These are phyloP conservation scores for Astropecten irregularis DNA, from an alignment of 53 echinoderm and acorn worm genomes.

Conservation along the genomic window DNA sequence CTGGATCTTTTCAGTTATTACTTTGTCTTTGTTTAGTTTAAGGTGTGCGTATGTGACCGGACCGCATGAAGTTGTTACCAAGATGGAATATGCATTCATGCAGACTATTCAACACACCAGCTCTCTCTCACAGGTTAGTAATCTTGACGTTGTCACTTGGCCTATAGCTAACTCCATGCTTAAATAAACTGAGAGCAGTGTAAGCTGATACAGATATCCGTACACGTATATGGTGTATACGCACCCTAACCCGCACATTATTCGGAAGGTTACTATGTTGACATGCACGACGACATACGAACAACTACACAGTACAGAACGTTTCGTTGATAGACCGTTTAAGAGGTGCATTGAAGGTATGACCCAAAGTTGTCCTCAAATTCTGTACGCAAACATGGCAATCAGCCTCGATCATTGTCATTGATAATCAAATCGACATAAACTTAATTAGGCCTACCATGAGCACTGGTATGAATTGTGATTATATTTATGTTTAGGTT, in stretches of 20 bases:
- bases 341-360: neutral
- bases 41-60: slow-evolving; percentile 76
- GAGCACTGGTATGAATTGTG: neutral
- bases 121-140: slow-evolving; percentile 60
- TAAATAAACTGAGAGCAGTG: neutral
- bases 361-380: neutral
- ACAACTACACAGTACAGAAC: neutral
- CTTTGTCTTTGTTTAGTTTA: slow-evolving; percentile 42
- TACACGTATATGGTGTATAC: neutral
- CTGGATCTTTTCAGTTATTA: too few relatives aligned
- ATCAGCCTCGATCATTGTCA: neutral
- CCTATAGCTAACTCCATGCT: too few relatives aligned
- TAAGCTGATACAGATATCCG: neutral
- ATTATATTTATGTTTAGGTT: slow-evolving; percentile 19
- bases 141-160: too few relatives aligned
- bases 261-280: neutral
- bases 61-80: slow-evolving; percentile 55
- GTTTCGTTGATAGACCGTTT: neutral
- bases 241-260: neutral
- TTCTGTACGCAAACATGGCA: neutral
- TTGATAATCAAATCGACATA: neutral
- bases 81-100: slow-evolving; percentile 55
- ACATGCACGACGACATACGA: neutral
- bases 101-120: slow-evolving; percentile 71
- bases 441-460: neutral